Percentiles rank a stretch among this genome's conserved stretches.
Conservation (phyloP, 2,797 vertebrate genomes). For the Nyctalus aviator region DNA sequence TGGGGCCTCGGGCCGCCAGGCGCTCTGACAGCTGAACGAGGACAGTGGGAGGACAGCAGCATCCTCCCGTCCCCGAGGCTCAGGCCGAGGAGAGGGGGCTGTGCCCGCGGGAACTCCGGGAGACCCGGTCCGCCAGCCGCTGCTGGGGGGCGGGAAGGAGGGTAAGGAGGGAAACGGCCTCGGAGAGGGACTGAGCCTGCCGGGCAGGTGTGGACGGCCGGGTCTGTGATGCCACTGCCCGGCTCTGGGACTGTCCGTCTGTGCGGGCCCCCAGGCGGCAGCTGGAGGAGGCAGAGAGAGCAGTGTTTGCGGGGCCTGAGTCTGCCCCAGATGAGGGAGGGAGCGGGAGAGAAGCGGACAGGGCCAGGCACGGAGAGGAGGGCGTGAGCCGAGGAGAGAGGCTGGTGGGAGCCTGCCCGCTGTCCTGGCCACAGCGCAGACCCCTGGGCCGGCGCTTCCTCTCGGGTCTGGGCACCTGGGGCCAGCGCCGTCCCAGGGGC, state of each 20-base stretch:
- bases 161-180: too few species aligned
- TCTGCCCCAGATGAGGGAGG: not conserved
- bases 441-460: not conserved
- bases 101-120: accelerated
- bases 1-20: accelerated
- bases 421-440: accelerated
- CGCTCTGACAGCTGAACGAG: not conserved
- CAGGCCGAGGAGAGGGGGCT: not conserved
- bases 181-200: not conserved
- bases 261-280: too few species aligned
- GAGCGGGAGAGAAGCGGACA: not conserved
- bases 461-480: not conserved
- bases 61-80: not conserved
- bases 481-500: not conserved
- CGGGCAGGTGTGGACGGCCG: not conserved
- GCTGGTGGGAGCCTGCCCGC: not conserved
- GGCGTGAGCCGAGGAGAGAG: not conserved
- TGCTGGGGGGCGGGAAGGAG: not conserved
- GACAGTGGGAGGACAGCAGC: accelerated
- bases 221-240: not conserved
- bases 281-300: too few species aligned
- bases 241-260: accelerated
- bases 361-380: not conserved
- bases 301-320: too few species aligned
- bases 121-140: too few species aligned